A percentile compares a stretch with the other conserved stretches of the same genome.
phyloP scores from a whole-genome alignment of 2,888 invertebrate genomes.

The Aromia moschata region DNA sequence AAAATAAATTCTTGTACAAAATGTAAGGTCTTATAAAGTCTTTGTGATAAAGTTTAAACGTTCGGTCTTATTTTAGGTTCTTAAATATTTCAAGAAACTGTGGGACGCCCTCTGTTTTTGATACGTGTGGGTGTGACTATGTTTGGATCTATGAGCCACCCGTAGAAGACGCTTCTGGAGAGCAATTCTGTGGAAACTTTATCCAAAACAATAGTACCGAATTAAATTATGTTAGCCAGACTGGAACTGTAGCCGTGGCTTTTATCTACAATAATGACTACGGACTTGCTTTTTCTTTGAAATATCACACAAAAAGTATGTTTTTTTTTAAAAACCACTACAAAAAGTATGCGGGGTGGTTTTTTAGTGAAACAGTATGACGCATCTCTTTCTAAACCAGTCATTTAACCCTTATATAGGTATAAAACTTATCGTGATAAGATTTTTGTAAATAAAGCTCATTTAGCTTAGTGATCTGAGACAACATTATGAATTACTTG shows the following conservation, averaged over 20 bases:
- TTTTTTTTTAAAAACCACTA: too few species aligned
- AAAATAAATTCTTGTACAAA: too few species aligned
- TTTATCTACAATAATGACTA: slow-evolving; percentile 69
- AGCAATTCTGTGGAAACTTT: slow-evolving; percentile 68
- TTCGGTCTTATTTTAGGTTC: slow-evolving; percentile 52
- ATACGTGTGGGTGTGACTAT: slow-evolving; percentile 67
- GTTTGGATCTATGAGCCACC: slow-evolving; percentile 73
- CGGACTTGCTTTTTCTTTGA: slow-evolving; percentile 70
- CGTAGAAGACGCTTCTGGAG: slow-evolving; percentile 69
- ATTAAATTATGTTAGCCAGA: slow-evolving; percentile 68
- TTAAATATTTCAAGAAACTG: slow-evolving; percentile 57
- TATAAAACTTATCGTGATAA: too few species aligned
- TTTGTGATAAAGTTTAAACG: too few species aligned
- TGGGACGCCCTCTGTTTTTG: slow-evolving; percentile 47
- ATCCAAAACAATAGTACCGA: slow-evolving; percentile 50
- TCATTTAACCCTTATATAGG: too few species aligned
- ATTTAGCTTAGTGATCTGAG: too few species aligned
- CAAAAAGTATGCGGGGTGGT: too few species aligned
- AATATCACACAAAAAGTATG: slow-evolving; percentile 73
- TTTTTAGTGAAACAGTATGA: too few species aligned
- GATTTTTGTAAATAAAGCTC: too few species aligned
- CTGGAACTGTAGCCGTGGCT: slow-evolving; percentile 68
- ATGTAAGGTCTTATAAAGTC: too few species aligned
- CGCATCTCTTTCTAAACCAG: too few species aligned
- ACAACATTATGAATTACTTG: too few species aligned